phyloP scores from a whole-genome alignment of 2,797 vertebrate genomes.

The Tangara arthus region DNA sequence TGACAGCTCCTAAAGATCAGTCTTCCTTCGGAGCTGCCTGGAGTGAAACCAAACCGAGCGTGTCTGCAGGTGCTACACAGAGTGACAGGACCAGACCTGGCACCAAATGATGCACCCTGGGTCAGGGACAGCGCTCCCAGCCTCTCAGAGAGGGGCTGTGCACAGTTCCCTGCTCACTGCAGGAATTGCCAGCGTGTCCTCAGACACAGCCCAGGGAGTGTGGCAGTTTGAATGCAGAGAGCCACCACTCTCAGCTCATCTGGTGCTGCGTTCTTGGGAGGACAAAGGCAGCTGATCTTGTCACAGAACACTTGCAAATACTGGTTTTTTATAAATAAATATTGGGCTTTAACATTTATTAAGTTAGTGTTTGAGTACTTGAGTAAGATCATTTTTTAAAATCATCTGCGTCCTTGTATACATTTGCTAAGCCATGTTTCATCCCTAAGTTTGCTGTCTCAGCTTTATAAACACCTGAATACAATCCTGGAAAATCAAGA shows the following conservation, averaged over 20 bases:
- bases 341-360: neutral
- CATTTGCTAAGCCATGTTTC: neutral
- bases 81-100: neutral
- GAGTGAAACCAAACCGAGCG: accelerated
- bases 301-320: neutral
- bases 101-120: neutral
- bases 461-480: neutral
- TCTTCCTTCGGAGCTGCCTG: neutral
- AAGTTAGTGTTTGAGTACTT: neutral
- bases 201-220: neutral
- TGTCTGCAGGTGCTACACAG: neutral
- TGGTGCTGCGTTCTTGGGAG: neutral
- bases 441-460: neutral
- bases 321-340: neutral
- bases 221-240: neutral
- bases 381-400: neutral
- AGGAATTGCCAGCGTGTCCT: neutral
- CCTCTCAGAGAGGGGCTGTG: neutral
- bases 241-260: neutral
- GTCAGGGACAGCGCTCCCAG: neutral
- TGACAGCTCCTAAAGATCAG: constrained; percentile 32
- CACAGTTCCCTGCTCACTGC: neutral
- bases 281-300: neutral
- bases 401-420: neutral
- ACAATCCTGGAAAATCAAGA: neutral